Evolutionary conservation across 2,797 vertebrate species (phyloP).

Genomic region (Lagorchestes hirsutus): DNA sequence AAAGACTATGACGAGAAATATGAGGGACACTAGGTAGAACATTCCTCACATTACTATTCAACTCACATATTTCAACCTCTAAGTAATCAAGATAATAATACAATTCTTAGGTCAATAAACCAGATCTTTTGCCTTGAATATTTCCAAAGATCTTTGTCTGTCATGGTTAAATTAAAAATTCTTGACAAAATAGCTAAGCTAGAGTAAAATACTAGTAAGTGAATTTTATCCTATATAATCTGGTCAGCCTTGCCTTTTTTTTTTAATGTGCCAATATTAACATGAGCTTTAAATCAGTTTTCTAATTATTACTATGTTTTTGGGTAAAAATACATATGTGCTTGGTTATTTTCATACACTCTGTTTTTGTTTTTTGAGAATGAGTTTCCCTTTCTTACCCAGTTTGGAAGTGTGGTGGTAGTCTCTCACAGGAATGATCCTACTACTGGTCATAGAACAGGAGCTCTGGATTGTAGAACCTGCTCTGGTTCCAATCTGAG

Average conservation of each 20-base stretch:
- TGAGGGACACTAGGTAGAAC: neutral
- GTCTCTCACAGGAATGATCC: neutral
- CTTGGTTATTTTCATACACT: neutral
- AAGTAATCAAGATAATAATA: neutral
- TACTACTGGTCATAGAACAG: neutral
- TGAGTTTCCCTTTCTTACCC: neutral
- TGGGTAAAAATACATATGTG: neutral
- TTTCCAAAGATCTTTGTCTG: neutral
- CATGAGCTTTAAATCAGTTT: neutral
- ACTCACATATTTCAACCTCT: neutral
- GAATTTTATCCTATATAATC: neutral
- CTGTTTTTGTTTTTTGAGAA: neutral
- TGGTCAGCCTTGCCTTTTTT: neutral
- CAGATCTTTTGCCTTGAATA: neutral
- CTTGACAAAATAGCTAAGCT: neutral
- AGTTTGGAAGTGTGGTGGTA: neutral
- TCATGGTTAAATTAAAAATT: neutral
- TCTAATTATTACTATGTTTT: neutral
- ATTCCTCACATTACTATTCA: neutral
- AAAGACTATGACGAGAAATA: neutral
- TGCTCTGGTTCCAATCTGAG: neutral
- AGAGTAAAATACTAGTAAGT: neutral
- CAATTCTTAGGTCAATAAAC: neutral
- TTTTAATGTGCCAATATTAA: neutral
- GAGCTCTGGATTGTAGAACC: neutral